phyloP scores from a whole-genome alignment of 2,797 vertebrate genomes.

The Steatocranus sp. region DNA sequence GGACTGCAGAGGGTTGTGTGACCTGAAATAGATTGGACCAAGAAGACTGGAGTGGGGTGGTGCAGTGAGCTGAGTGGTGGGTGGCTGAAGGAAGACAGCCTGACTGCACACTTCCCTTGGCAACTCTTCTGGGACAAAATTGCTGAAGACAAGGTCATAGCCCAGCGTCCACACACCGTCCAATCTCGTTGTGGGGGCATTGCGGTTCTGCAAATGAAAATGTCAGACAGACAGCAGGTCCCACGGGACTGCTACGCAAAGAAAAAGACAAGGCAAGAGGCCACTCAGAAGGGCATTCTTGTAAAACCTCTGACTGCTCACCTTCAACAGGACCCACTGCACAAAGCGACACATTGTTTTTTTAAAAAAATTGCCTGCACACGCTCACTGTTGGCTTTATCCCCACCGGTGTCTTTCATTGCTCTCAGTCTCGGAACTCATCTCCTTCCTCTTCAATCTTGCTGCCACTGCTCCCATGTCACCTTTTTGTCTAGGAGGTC shows the following conservation, averaged over 20 bases:
- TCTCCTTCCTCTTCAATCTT: constrained; percentile 13
- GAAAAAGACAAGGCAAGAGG: constrained; percentile 7
- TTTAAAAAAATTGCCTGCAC: constrained; percentile 1
- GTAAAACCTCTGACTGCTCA: constrained; percentile 25
- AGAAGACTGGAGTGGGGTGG: neutral
- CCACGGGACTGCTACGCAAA: constrained; percentile 17
- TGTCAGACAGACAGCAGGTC: constrained; percentile 50
- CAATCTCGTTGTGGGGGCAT: constrained; percentile 57
- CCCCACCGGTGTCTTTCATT: constrained; percentile 1
- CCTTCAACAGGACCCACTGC: neutral
- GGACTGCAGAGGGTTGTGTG: constrained; percentile 18
- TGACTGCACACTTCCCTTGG: constrained; percentile 42
- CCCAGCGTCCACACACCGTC: constrained; percentile 36
- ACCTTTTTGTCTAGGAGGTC: constrained; percentile 41
- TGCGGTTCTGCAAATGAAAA: constrained; percentile 48
- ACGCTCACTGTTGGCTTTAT: neutral
- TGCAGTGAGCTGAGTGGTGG: constrained; percentile 16
- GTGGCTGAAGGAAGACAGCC: constrained; percentile 43
- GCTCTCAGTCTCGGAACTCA: constrained; percentile 9
- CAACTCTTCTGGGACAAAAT: constrained; percentile 56
- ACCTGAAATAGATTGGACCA: constrained; percentile 44
- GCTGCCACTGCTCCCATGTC: constrained; percentile 9
- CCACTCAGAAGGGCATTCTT: neutral
- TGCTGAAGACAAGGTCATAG: constrained; percentile 67
- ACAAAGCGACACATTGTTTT: neutral